These are phyloP conservation scores for Exephanes ischioxanthus DNA, from an alignment of 2,888 invertebrate genomes.

Conservation along the genomic window DNA sequence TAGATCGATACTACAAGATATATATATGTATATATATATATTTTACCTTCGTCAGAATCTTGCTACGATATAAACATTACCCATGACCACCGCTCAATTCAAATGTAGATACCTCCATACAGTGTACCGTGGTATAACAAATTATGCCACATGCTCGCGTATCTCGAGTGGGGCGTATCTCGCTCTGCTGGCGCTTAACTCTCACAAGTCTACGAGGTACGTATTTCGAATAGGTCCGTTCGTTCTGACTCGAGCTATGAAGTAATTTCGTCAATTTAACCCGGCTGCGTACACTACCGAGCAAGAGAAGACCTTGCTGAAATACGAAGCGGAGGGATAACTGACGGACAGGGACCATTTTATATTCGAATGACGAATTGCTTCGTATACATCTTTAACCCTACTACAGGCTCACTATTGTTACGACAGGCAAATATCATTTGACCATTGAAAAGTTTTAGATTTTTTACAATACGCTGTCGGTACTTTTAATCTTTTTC, in stretches of 20 bases:
- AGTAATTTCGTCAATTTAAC: slow-evolving; percentile 60
- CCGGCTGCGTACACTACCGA: slow-evolving; percentile 3
- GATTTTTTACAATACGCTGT: slow-evolving; percentile 47
- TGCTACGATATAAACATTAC: slow-evolving; percentile 4
- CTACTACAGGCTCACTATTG: slow-evolving; percentile 1
- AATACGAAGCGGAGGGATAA: slow-evolving; percentile 70
- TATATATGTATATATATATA: no score
- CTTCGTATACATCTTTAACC: slow-evolving; percentile 72
- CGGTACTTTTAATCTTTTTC: slow-evolving; percentile 63
- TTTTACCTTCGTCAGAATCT: neutral
- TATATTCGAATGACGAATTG: slow-evolving; percentile 77
- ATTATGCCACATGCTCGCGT: slow-evolving; percentile 84
- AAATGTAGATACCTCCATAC: slow-evolving; percentile 39
- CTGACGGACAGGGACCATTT: slow-evolving; percentile 83
- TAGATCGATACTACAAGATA: neutral
- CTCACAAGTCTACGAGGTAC: slow-evolving; percentile 41
- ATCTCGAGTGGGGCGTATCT: slow-evolving; percentile 79
- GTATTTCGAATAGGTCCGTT: neutral
- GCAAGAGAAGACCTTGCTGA: neutral
- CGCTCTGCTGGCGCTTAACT: slow-evolving; percentile 59
- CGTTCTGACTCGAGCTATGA: slow-evolving; percentile 49
- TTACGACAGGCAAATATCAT: slow-evolving; percentile 3
- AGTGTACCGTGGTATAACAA: slow-evolving; percentile 78
- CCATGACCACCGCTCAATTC: slow-evolving; percentile 31
- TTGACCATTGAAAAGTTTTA: slow-evolving; percentile 54